Percentiles rank a stretch among this genome's conserved stretches.
phyloP scores from a whole-genome alignment of 1,140 invertebrate genomes.

The Cydia strobilella region DNA sequence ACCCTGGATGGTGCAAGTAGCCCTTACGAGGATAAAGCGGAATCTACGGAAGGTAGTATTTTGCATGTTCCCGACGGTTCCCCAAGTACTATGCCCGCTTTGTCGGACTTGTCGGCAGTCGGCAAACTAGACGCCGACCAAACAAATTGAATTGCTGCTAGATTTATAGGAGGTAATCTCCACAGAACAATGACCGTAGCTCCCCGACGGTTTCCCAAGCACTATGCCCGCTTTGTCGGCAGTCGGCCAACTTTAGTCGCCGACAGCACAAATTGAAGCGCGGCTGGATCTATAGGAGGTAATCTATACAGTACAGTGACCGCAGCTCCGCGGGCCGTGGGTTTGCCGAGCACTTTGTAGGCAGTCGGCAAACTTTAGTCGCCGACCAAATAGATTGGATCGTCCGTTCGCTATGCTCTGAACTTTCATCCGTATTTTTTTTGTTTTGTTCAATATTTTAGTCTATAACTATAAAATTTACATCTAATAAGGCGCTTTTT shows the following conservation, averaged over 20 bases:
- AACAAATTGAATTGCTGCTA: background rate
- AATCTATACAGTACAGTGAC: background rate
- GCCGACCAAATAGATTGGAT: constrained; percentile 16
- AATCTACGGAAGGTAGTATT: too few relatives aligned
- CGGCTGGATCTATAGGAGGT: background rate
- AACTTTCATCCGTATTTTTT: background rate
- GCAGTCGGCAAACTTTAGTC: constrained; percentile 12
- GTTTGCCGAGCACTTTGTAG: constrained; percentile 18
- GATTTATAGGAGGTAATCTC: background rate
- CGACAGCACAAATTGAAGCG: background rate
- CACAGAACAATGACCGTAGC: background rate
- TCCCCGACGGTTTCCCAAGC: constrained; percentile 3
- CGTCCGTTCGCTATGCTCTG: background rate
- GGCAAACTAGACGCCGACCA: constrained; percentile 5
- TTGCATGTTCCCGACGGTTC: too few relatives aligned
- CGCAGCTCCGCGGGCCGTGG: background rate
- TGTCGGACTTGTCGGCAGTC: constrained; percentile 3
- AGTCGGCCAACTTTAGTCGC: constrained; percentile 15
- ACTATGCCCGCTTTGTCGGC: constrained; percentile 12
- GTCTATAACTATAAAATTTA: too few relatives aligned
- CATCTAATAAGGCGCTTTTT: too few relatives aligned
- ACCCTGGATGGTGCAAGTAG: too few relatives aligned
- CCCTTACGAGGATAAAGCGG: too few relatives aligned
- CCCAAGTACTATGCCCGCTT: constrained; percentile 6
- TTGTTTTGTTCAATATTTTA: background rate